These are phyloP conservation scores for Drosophila neoperkinsi DNA, from an alignment of 2,888 invertebrate genomes.

Conservation along the genomic window DNA sequence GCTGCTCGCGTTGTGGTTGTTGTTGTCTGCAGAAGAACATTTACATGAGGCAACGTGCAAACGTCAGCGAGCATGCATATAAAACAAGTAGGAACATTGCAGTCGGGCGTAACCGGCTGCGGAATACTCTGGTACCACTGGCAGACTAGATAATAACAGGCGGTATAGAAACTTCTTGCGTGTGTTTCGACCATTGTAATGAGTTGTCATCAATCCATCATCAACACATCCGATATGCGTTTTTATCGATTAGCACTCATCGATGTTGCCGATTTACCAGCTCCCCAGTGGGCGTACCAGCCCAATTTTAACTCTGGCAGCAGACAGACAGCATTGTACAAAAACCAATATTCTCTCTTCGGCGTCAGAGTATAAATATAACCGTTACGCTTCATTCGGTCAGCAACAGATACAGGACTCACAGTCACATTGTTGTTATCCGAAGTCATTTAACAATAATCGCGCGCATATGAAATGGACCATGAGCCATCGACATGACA, in stretches of 20 bases:
- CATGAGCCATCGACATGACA: conserved; percentile 39
- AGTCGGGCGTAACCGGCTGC: not conserved
- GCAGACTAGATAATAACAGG: not conserved
- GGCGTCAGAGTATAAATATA: conserved; percentile 21
- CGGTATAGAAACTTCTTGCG: not conserved
- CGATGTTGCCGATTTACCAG: not conserved
- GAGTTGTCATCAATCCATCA: not conserved
- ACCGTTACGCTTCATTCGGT: conserved; percentile 58
- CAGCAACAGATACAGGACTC: conserved; percentile 47
- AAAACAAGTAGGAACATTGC: conserved; percentile 25
- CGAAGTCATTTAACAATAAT: conserved; percentile 71
- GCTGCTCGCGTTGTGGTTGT: conserved; percentile 30
- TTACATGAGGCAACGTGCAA: conserved; percentile 31
- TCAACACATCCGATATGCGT: too few relatives aligned
- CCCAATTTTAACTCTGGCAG: not conserved
- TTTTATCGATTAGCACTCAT: not conserved
- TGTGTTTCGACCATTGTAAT: not conserved
- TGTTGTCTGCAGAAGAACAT: conserved; percentile 29
- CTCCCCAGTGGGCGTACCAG: not conserved
- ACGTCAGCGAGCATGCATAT: conserved; percentile 26
- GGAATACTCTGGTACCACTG: not conserved
- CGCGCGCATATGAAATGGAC: conserved; percentile 65
- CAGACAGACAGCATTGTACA: not conserved
- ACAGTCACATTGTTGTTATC: conserved; percentile 37
- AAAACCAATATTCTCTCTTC: not conserved